A percentile compares a stretch with the other conserved stretches of the same genome.
Evolutionary conservation across 2,113 vertebrate genomes (phyloP).

Genomic region (Formicarius rufipectus): DNA sequence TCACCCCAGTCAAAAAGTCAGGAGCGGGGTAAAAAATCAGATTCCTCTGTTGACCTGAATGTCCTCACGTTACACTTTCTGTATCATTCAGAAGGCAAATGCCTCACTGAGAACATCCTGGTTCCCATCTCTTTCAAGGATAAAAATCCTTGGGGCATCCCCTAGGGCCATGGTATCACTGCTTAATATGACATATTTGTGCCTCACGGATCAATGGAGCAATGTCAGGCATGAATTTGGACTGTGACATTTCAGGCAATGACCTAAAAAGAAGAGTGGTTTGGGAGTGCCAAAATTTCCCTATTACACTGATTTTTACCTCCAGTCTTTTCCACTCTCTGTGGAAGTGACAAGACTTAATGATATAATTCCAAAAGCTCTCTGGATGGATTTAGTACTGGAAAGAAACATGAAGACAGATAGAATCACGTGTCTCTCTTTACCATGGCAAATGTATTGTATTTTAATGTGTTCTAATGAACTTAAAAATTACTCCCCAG

Average conservation of each 20-base stretch:
- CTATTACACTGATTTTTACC: constrained; percentile 37
- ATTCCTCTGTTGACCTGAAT: not conserved
- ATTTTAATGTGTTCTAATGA: constrained; percentile 64
- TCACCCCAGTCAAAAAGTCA: not conserved
- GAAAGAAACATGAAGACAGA: constrained; percentile 50
- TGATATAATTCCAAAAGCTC: constrained; percentile 50
- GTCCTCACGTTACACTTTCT: not conserved
- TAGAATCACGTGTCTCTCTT: constrained; percentile 24
- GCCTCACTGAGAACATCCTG: not conserved
- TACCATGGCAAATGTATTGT: constrained; percentile 19
- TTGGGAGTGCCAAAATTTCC: constrained; percentile 29
- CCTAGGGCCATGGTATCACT: not conserved
- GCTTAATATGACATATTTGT: not conserved
- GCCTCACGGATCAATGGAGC: constrained; percentile 21
- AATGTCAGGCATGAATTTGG: constrained; percentile 31
- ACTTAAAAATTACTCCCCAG: constrained; percentile 30
- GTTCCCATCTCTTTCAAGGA: not conserved
- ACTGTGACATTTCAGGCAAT: constrained; percentile 37
- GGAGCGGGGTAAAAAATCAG: not conserved
- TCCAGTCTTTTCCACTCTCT: constrained; percentile 2
- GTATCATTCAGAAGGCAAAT: not conserved
- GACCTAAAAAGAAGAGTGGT: not conserved
- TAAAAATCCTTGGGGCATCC: not conserved
- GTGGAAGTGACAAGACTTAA: constrained; percentile 13
- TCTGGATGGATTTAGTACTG: constrained; percentile 47